Evolutionary conservation across 35 echinoderm and acorn worm genomes (phyloP), one percentile per base, ranked within the genome.

Genomic region (Stichopus chloronotus): DNA sequence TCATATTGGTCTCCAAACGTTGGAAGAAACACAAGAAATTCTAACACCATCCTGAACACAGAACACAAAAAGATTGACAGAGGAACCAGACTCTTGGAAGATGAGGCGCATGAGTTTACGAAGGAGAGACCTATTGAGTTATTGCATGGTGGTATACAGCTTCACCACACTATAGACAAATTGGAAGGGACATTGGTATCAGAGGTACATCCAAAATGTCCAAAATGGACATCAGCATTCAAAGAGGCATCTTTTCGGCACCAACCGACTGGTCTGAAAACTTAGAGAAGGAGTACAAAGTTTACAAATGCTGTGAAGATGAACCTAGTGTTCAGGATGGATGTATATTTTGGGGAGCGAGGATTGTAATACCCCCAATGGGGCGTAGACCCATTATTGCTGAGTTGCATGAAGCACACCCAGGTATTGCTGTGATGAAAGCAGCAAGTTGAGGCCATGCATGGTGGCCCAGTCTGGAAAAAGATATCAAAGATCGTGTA

Each of bases 171-270:
- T n/a, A n/a, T 17, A 19, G 10, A 65, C 85, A 88, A 19, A 43
- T 88, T 60, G 78, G 78, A 17, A 0, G 5, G 52, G 56, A 88
- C 9, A 58, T 88, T 58, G 85, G 85, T 88, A 20, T 88, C 6
- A 88, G 52, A 59, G 59, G 85, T 60, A 43, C 52, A 19, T 58
- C 21, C 0, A 1, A 88, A 88, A 88, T 60, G 85, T 60, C 85
- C 10, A 88, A 88, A 88, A 5, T 88, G 13, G 55, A 88, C 21
- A 88, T 88, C 6, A 60, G 6, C 7, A 65, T 9, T 5, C 21
- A 88, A 59, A 59, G 6, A 13, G 13, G 85, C 11, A 58, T 59
- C 59, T 43, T 43, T 43, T 43, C 30, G 3, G 30, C 30, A 43
- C 30, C 30, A 43, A 3, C 30, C 30, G 3, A 43, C 30, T 43